These are phyloP conservation scores for Chiloscyllium punctatum DNA, from an alignment of 2,797 vertebrate species.

Conservation along the genomic window DNA sequence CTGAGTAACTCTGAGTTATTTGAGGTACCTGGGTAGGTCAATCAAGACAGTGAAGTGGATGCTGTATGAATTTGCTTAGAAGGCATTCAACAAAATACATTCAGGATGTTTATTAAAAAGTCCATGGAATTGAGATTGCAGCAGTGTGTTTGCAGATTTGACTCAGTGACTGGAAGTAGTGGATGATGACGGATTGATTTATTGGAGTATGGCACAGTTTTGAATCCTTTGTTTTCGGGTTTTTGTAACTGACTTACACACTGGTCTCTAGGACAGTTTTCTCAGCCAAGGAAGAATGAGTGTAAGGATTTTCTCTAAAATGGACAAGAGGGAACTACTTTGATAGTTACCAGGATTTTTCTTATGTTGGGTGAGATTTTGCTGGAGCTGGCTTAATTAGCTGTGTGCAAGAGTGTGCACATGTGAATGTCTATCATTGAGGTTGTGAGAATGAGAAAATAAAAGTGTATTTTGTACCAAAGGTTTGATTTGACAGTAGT, in stretches of 20 bases:
- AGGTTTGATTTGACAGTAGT: no score
- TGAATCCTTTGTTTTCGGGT: neutral
- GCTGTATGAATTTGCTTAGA: neutral
- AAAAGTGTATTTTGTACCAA: no score
- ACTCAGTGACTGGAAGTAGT: neutral
- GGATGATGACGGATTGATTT: neutral
- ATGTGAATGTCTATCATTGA: no score
- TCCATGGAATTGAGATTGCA: no score
- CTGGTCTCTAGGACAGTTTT: no score
- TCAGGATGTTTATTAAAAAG: no score
- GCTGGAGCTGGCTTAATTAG: neutral
- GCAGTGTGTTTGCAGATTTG: neutral
- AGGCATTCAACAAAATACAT: neutral
- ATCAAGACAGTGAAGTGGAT: neutral
- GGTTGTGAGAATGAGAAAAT: no score
- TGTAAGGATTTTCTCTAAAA: neutral
- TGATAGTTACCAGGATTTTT: neutral
- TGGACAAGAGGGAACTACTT: neutral
- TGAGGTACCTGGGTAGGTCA: neutral
- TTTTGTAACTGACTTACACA: neutral
- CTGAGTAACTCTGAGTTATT: neutral
- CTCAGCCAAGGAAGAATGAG: neutral
- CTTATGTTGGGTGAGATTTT: neutral
- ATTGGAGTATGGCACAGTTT: neutral
- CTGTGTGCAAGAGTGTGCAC: no score